These are phyloP conservation scores for Oceanites oceanicus DNA, from an alignment of 2,113 vertebrate species.

Conservation along the genomic window DNA sequence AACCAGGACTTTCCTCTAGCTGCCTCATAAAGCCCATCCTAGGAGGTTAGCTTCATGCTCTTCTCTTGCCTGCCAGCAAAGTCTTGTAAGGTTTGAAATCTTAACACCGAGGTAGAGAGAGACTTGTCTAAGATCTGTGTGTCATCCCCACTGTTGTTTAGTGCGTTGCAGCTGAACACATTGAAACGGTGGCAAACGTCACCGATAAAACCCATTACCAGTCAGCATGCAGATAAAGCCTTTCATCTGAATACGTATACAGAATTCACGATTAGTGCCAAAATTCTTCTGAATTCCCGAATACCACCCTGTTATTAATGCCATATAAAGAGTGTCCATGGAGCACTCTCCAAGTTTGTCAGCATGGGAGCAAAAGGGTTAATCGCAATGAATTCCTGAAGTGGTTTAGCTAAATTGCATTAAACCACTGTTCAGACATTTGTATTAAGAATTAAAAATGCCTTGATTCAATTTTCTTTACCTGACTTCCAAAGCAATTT, in stretches of 20 bases:
- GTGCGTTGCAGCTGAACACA: background rate
- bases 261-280: background rate
- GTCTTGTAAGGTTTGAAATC: background rate
- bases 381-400: background rate
- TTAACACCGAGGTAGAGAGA: background rate
- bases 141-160: background rate
- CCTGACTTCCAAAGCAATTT: background rate
- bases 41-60: background rate
- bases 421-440: background rate
- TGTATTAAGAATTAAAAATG: background rate
- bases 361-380: background rate
- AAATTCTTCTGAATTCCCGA: background rate
- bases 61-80: background rate
- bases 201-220: rapidly evolving
- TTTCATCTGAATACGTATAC: background rate
- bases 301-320: background rate
- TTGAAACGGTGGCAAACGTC: background rate
- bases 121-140: background rate
- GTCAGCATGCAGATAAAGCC: background rate
- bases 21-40: background rate
- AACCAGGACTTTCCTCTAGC: background rate
- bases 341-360: background rate
- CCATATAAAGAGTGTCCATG: background rate
- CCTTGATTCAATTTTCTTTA: constrained; percentile 1
- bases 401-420: background rate